Evolutionary conservation across 2,888 invertebrate species (phyloP).

Genomic region (Platynereis dumerilii): DNA sequence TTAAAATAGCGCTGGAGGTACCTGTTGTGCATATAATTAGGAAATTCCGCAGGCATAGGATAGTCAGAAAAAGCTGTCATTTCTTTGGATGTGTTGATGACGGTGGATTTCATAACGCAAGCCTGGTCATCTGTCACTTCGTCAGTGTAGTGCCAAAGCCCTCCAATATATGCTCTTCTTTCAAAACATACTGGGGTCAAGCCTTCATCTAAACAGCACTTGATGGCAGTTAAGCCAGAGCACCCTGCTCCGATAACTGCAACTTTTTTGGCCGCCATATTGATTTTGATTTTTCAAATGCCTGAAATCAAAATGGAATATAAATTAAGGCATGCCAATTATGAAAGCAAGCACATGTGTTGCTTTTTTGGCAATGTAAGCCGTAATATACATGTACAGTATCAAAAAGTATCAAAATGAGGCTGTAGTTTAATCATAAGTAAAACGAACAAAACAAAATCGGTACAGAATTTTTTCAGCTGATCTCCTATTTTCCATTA

Average conservation of each 20-base stretch:
- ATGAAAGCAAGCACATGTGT: too few species aligned
- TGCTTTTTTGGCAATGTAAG: too few species aligned
- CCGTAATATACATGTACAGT: too few species aligned
- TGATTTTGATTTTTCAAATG: background rate
- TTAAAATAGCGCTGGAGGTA: slow-evolving; percentile 45
- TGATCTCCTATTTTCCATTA: too few species aligned
- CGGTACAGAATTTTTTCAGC: too few species aligned
- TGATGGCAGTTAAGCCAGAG: slow-evolving; percentile 60
- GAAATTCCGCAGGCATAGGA: slow-evolving; percentile 56
- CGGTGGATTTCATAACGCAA: slow-evolving; percentile 53
- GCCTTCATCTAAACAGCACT: slow-evolving; percentile 58
- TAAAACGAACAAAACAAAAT: too few species aligned
- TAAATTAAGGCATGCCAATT: too few species aligned
- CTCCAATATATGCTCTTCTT: slow-evolving; percentile 50
- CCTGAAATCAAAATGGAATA: too few species aligned
- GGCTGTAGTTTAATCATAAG: too few species aligned
- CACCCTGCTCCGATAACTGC: slow-evolving; percentile 62
- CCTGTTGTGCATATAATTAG: slow-evolving; percentile 61
- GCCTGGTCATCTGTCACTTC: slow-evolving; percentile 38
- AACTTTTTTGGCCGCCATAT: slow-evolving; percentile 23
- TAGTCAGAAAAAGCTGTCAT: slow-evolving; percentile 60
- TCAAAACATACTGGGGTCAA: slow-evolving; percentile 57
- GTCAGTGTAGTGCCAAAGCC: slow-evolving; percentile 53
- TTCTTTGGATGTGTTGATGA: slow-evolving; percentile 56
- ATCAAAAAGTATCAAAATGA: too few species aligned